Base-by-base conservation (phyloP, 2,113 vertebrate species). In the Orientallactaga bullata region DNA sequence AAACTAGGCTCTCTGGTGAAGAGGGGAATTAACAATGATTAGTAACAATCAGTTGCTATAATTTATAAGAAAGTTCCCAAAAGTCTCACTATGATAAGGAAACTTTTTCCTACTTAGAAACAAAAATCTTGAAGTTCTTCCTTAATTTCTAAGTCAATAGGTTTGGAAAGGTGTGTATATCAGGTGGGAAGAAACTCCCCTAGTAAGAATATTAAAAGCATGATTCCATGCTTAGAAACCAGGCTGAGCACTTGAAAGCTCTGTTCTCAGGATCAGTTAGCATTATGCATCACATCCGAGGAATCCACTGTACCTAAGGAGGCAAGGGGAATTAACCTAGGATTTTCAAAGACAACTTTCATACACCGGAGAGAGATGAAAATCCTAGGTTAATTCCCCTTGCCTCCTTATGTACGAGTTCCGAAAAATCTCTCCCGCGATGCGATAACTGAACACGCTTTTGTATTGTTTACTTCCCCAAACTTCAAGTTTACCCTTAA, bases 161-260 rank as follows among this genome's bases (percentile, higher is more conserved):
- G 58, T 79, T 94, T 73, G n/a, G 4, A 92, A 95, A 95, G 35
- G 23, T n/a, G 30, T 24, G 17, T 69, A n/a, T 80, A 93, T 90
- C 30, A n/a, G 17, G 35, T 69, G 15, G 9, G 12, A 69, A 30
- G 30, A 74, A 92, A 76, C 9, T 3, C 17, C 39, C 35, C 39
- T 24, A 13, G 7, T 20, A 32, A 1, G 4, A 92, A 76, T 89
- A 77, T 17, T 35, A 71, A 89, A 93, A 66, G 5, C 60, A 28
- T 0, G 15, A 77, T 20, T 60, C 42, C 60, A 73, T 32, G 58
- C 39, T 89, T 55, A 93, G 60, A 91, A 94, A 42, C 42, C 0
- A 0, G 2, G 16, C 5, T 1, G 2, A 88, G 26, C n/a, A 91
- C 92, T 72, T 18, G 71, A 9, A 71, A 93, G 66, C 16, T 18